Conservation (phyloP, 2,888 invertebrate species). For the Lucinisca nassula region DNA sequence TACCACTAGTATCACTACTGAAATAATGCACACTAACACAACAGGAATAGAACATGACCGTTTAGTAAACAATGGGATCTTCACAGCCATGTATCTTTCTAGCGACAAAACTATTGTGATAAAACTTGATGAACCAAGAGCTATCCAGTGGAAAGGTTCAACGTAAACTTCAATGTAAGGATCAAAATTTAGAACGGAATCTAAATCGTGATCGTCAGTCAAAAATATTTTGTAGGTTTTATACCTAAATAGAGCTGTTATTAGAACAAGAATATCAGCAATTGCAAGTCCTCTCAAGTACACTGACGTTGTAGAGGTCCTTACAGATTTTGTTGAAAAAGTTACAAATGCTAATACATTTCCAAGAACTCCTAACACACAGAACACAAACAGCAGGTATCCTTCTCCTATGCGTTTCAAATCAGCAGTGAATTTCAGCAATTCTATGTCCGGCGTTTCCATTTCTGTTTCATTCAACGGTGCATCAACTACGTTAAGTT, state of each 20-base stretch:
- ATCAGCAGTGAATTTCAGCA: slow-evolving; percentile 37
- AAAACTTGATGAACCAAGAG: slow-evolving; percentile 73
- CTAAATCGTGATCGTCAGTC: slow-evolving; percentile 57
- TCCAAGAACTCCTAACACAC: slow-evolving; percentile 72
- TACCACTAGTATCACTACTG: slow-evolving; percentile 32
- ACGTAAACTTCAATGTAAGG: slow-evolving; percentile 73
- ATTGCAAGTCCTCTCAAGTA: slow-evolving; percentile 75
- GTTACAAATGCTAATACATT: slow-evolving; percentile 74
- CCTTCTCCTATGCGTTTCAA: slow-evolving; percentile 60
- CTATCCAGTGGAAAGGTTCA: slow-evolving; percentile 74
- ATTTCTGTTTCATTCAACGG: not conserved
- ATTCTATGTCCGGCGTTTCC: not conserved
- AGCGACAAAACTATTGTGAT: slow-evolving; percentile 71
- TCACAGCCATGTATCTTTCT: slow-evolving; percentile 74
- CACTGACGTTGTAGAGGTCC: slow-evolving; percentile 73
- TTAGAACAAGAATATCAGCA: slow-evolving; percentile 75
- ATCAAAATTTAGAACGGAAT: slow-evolving; percentile 67
- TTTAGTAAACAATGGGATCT: slow-evolving; percentile 68
- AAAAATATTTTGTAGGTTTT: slow-evolving; percentile 73
- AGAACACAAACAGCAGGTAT: slow-evolving; percentile 69
- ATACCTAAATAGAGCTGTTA: slow-evolving; percentile 76
- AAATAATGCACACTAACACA: slow-evolving; percentile 52
- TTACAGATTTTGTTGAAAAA: slow-evolving; percentile 72
- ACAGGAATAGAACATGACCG: slow-evolving; percentile 49
- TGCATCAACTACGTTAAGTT: no score